Evolutionary conservation across 2,113 vertebrate species (phyloP), one percentile per base, ranked within the genome.

Genomic region (Monopterus albus): DNA sequence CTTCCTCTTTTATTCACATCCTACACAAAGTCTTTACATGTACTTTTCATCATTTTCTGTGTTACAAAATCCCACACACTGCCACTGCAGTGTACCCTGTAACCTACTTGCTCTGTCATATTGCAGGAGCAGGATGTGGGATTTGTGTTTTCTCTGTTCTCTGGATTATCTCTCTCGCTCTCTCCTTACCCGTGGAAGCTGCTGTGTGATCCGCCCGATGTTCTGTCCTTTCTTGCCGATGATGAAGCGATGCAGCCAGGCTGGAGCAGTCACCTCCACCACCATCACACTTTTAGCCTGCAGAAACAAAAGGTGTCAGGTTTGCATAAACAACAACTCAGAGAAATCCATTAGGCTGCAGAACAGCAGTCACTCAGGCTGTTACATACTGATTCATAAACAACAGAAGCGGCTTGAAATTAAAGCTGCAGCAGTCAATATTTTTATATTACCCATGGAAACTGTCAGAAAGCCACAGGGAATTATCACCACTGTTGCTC

Each of bases 221-320:
- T 94, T 94, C 73, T 93, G 92, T 47, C 94, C 93, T 83, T 94
- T 95, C 63, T 94, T 94, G 52, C 92, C 93, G n/a, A 95, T 94
- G 80, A 95, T 95, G 89, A 94, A 94, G 70, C 90, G 94, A 79
- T 95, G 94, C 13, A 96, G 86, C 94, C 94, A 96, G 18, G 93
- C 92, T 0, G 93, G 94, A 50, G 92, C 93, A 0, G 73, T 93
- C 61, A 95, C 93, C 29, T 93, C 91, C 70, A 92, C 86, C 82
- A 94, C 89, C 80, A 91, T 92, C 49, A 91, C 93, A 38, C 91
- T 92, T 79, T 94, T 94, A 0, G 92, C 92, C 94, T 95, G 83
- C 11, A 11, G 35, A n/a, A 12, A 40, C n/a, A 55, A 53, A 18
- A 51, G n/a, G 7, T 6, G 40, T 21, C 15, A 8, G 1, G 10